A percentile compares a stretch with the other conserved stretches of the same genome.
Evolutionary conservation across 2,113 vertebrate species (phyloP).

Genomic region (Centropristis striata): DNA sequence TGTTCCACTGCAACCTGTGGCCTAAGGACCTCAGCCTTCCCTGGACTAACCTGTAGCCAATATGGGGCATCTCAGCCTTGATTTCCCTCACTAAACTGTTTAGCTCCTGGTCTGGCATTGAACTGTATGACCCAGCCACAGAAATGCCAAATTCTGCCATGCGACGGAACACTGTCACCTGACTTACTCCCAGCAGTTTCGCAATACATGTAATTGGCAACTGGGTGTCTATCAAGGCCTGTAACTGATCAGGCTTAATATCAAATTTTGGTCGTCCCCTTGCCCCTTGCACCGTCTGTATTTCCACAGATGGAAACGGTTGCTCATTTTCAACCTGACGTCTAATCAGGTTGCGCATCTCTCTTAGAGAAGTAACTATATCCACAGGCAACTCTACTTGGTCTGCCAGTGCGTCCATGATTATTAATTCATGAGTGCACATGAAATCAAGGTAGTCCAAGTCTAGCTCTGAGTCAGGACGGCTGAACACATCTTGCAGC

Average conservation of each 20-base stretch:
- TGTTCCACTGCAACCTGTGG: too few relatives aligned
- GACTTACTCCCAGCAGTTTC: neutral
- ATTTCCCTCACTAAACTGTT: too few relatives aligned
- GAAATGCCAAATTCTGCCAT: neutral
- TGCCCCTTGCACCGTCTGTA: neutral
- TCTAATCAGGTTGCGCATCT: neutral
- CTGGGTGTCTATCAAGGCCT: neutral
- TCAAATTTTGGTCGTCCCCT: neutral
- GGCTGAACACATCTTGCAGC: neutral
- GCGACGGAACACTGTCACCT: neutral
- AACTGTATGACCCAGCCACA: neutral
- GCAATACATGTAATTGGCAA: neutral
- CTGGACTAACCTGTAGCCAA: too few relatives aligned
- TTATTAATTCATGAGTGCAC: neutral
- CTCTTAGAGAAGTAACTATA: neutral
- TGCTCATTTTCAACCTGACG: neutral
- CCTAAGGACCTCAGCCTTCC: too few relatives aligned
- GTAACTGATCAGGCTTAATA: neutral
- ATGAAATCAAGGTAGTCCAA: neutral
- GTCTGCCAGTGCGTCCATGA: neutral
- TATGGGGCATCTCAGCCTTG: too few relatives aligned
- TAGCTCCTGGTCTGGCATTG: too few relatives aligned
- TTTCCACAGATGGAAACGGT: neutral
- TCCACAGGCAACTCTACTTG: neutral
- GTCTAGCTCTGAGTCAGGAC: neutral